Evolutionary conservation across 2,113 vertebrate species (phyloP).

Genomic region (Phylloscopus whistleri): DNA sequence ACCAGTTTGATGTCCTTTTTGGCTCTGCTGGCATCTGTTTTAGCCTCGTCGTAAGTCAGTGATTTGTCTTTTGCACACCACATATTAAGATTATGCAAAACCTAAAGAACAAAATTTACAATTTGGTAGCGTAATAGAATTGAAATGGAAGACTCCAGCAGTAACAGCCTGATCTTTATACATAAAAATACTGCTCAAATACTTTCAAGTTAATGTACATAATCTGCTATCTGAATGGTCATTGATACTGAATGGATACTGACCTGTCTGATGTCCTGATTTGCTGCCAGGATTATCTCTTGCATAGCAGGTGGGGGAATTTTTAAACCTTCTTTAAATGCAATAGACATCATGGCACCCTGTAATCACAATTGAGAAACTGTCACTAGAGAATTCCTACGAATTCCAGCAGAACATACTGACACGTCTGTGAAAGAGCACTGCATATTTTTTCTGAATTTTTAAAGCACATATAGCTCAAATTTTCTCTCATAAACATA

Average conservation of each 20-base stretch:
- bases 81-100: constrained; percentile 97
- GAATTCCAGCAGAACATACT: not conserved
- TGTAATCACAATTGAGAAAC: constrained; percentile 43
- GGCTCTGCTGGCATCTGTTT: constrained; percentile 83
- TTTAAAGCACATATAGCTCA: not conserved
- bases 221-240: not conserved
- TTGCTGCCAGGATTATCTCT: constrained; percentile 93
- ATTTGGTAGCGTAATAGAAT: not conserved
- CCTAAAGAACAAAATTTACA: constrained; percentile 69
- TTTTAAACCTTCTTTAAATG: constrained; percentile 94
- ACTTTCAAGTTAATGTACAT: not conserved
- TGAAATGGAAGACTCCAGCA: not conserved
- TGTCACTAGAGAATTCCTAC: not conserved
- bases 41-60: constrained; percentile 90
- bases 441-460: not conserved
- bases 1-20: constrained; percentile 93
- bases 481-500: not conserved
- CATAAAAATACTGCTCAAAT: not conserved
- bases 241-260: not conserved
- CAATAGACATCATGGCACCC: constrained; percentile 97
- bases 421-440: not conserved
- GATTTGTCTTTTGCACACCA: constrained; percentile 90
- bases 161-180: not conserved
- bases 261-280: constrained; percentile 98
- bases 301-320: constrained; percentile 93